Evolutionary conservation across 1,140 invertebrate genomes (phyloP).

Genomic region (Micrasema longulum): DNA sequence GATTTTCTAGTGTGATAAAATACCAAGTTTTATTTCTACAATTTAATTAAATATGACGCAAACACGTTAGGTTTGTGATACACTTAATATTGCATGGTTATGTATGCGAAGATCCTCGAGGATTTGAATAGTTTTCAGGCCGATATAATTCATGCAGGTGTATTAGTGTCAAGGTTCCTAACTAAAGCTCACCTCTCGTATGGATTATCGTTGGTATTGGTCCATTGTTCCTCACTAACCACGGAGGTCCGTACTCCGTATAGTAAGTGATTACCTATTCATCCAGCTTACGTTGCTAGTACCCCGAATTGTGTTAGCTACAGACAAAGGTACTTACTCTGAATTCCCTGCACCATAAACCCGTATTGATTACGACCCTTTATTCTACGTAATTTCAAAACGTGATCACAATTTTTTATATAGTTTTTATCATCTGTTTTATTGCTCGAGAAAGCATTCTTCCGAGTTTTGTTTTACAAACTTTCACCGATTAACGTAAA

Average conservation of each 20-base stretch:
- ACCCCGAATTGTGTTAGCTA: constrained; percentile 33
- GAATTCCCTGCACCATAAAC: not conserved
- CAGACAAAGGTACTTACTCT: constrained; percentile 5
- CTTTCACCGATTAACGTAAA: constrained; percentile 16
- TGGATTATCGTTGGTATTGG: constrained; percentile 20
- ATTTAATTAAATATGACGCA: no score
- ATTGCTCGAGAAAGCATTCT: not conserved
- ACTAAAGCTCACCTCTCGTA: constrained; percentile 5
- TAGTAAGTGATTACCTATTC: constrained; percentile 49
- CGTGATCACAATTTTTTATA: no score
- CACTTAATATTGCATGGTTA: no score
- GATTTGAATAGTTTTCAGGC: constrained; percentile 24
- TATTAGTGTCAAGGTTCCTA: constrained; percentile 33
- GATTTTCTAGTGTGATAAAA: no score
- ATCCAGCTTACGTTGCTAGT: constrained; percentile 49
- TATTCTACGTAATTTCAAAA: no score
- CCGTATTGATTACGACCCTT: no score
- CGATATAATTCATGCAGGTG: constrained; percentile 43
- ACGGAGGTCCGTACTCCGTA: constrained; percentile 36
- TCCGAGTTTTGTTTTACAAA: not conserved
- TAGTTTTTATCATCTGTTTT: no score
- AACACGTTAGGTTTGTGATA: no score
- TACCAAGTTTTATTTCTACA: no score
- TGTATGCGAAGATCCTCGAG: not conserved
- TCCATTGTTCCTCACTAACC: constrained; percentile 18